A percentile compares a stretch with the other conserved stretches of the same genome.
phyloP scores from a whole-genome alignment of 1,140 invertebrate species.

The Chlorops oryzae region DNA sequence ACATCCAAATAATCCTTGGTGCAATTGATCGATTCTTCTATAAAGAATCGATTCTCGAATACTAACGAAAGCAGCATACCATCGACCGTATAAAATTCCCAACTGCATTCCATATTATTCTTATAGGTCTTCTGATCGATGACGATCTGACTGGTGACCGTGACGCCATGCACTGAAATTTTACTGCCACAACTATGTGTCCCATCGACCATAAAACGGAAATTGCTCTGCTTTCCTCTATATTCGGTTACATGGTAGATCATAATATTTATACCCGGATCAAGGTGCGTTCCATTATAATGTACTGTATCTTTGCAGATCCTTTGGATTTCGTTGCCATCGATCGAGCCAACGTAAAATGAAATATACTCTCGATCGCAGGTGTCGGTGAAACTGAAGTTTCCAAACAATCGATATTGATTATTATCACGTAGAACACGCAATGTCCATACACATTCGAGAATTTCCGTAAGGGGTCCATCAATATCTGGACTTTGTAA shows the following conservation, averaged over 20 bases:
- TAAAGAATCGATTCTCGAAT: constrained; percentile 56
- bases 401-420: constrained; percentile 21
- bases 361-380: constrained; percentile 29
- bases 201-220: constrained; percentile 14
- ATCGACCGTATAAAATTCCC: constrained; percentile 58
- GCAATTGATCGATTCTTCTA: constrained; percentile 67
- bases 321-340: background rate
- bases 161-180: constrained; percentile 7
- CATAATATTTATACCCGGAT: background rate
- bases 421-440: background rate
- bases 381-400: constrained; percentile 23
- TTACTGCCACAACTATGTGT: background rate
- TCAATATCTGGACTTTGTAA: constrained; percentile 15
- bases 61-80: constrained; percentile 61
- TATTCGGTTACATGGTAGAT: constrained; percentile 22
- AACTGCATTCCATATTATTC: constrained; percentile 67
- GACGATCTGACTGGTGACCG: constrained; percentile 4
- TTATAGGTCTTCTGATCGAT: constrained; percentile 21
- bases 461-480: constrained; percentile 9
- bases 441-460: constrained; percentile 29
- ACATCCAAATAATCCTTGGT: constrained; percentile 69
- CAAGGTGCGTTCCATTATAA: constrained; percentile 12
- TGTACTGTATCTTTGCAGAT: constrained; percentile 19
- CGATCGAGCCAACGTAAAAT: constrained; percentile 13
- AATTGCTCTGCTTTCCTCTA: background rate